phyloP scores from a whole-genome alignment of 2,888 invertebrate genomes.

The Macrophya alboannulata region DNA sequence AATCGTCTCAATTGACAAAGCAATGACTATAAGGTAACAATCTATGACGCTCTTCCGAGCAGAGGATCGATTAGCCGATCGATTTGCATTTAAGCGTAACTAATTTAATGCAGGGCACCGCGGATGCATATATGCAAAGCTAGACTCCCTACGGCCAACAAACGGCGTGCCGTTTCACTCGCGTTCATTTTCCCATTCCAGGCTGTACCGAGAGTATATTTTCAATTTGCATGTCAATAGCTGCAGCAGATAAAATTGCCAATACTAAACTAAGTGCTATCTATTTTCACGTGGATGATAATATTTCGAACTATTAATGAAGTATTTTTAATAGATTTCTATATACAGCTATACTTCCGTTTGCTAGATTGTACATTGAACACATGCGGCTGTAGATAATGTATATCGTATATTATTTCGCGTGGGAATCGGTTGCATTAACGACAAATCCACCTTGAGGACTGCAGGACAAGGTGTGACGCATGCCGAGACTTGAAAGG shows the following conservation, averaged over 20 bases:
- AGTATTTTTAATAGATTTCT: background rate
- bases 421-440: conserved; percentile 49
- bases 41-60: conserved; percentile 50
- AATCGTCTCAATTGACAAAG: conserved; percentile 47
- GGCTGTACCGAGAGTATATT: conserved; percentile 53
- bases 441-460: conserved; percentile 40
- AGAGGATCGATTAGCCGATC: conserved; percentile 74
- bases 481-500: conserved; percentile 60
- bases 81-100: conserved; percentile 79
- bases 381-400: background rate
- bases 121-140: conserved; percentile 73
- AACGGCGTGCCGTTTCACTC: conserved; percentile 69
- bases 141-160: conserved; percentile 68
- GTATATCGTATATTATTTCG: conserved; percentile 16
- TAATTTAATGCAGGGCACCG: conserved; percentile 73
- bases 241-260: conserved; percentile 39
- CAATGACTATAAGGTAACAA: conserved; percentile 30
- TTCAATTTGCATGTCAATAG: conserved; percentile 51
- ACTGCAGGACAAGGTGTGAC: conserved; percentile 43
- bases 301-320: conserved; percentile 10
- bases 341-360: background rate
- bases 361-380: background rate
- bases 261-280: conserved; percentile 6
- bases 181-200: conserved; percentile 67
- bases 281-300: conserved; percentile 18